A percentile compares a stretch with the other conserved stretches of the same genome.
These are phyloP conservation scores for Bagarius yarrelli DNA, from an alignment of 2,113 vertebrate species.

Conservation along the genomic window DNA sequence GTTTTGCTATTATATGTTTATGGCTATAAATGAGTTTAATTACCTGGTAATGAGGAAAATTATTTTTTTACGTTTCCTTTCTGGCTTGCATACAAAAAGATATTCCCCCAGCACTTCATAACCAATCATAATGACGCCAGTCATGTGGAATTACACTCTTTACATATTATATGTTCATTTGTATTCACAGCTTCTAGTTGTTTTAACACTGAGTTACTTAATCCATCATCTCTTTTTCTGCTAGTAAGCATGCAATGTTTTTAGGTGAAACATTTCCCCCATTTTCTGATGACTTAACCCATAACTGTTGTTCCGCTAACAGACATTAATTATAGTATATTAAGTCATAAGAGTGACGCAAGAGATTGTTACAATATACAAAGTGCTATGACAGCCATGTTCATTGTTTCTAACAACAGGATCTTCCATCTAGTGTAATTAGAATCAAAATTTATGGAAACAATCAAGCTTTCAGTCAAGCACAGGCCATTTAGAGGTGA, in stretches of 20 bases:
- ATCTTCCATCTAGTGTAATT: conserved; percentile 65
- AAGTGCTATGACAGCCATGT: conserved; percentile 54
- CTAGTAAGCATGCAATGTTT: conserved; percentile 54
- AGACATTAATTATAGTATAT: conserved; percentile 69
- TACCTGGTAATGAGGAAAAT: conserved; percentile 51
- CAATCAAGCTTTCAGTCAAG: conserved; percentile 68
- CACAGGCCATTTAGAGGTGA: conserved; percentile 70
- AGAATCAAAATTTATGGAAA: conserved; percentile 67
- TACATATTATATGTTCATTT: conserved; percentile 59
- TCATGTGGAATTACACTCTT: conserved; percentile 50
- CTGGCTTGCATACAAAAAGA: conserved; percentile 27
- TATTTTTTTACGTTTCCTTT: conserved; percentile 44
- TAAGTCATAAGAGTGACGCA: conserved; percentile 68
- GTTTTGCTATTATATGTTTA: conserved; percentile 55
- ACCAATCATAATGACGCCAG: conserved; percentile 62
- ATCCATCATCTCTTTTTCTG: conserved; percentile 64
- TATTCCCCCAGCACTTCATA: conserved; percentile 57
- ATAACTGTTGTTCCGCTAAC: conserved; percentile 53
- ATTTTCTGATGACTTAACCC: conserved; percentile 31
- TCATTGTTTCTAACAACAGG: conserved; percentile 59
- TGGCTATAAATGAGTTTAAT: conserved; percentile 62
- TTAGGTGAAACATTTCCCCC: conserved; percentile 50
- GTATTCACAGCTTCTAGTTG: conserved; percentile 54
- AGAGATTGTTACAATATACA: conserved; percentile 64
- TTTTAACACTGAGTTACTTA: conserved; percentile 58